Conservation (phyloP, 1,140 invertebrate genomes). For the Drosophila oshimai region DNA sequence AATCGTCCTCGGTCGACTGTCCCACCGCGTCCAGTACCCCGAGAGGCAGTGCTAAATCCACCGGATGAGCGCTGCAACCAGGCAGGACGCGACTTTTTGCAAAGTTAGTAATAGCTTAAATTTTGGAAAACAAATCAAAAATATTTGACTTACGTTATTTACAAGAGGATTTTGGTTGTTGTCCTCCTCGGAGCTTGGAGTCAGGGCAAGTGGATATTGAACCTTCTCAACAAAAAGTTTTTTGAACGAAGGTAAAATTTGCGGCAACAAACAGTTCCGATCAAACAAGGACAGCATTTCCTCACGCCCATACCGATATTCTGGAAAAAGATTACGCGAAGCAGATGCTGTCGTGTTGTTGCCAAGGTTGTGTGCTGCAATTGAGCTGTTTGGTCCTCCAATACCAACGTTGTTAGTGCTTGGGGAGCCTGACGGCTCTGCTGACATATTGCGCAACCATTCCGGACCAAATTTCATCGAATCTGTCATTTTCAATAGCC, state of each 20-base stretch:
- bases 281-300: slow-evolving; percentile 94
- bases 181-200: slow-evolving; percentile 92
- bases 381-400: slow-evolving; percentile 43
- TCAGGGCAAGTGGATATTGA: slow-evolving; percentile 90
- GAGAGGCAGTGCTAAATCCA: slow-evolving; percentile 55
- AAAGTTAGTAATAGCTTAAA: not conserved
- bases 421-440: slow-evolving; percentile 71
- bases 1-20: slow-evolving; percentile 85
- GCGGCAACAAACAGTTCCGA: slow-evolving; percentile 87
- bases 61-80: slow-evolving; percentile 85
- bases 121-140: no score
- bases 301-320: slow-evolving; percentile 89
- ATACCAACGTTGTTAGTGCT: slow-evolving; percentile 31
- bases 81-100: slow-evolving; percentile 80
- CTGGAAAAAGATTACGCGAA: slow-evolving; percentile 70
- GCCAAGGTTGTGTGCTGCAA: slow-evolving; percentile 29
- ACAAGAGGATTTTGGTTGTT: slow-evolving; percentile 29
- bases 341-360: slow-evolving; percentile 4
- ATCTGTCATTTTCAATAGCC: slow-evolving; percentile 85
- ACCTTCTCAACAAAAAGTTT: slow-evolving; percentile 89
- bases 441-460: slow-evolving; percentile 88
- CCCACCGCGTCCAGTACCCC: slow-evolving; percentile 84
- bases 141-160: slow-evolving; percentile 38
- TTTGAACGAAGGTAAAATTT: slow-evolving; percentile 86
- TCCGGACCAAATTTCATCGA: slow-evolving; percentile 90